A percentile compares a stretch with the other conserved stretches of the same genome.
phyloP scores from a whole-genome alignment of 2,888 invertebrate species.

The Caradrina clavipalpis region DNA sequence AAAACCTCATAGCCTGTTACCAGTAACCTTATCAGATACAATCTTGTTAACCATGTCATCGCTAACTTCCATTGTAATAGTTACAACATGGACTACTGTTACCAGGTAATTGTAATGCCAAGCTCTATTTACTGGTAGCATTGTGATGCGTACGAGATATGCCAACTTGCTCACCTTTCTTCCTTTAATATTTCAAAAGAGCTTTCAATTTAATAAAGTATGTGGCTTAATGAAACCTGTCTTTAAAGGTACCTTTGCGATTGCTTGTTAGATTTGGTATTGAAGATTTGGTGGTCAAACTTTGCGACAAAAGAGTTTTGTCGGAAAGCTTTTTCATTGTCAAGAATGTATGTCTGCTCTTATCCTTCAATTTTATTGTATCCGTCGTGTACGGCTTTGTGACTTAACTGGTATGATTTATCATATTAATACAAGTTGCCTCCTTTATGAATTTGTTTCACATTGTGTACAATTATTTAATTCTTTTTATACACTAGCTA shows the following conservation, averaged over 20 bases:
- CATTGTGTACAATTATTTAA: not conserved
- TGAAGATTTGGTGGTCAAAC: not conserved
- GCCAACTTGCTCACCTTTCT: constrained; percentile 83
- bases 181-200: constrained; percentile 71
- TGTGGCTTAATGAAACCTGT: constrained; percentile 47
- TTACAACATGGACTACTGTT: constrained; percentile 56
- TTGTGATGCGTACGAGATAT: constrained; percentile 82
- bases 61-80: constrained; percentile 55
- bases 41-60: constrained; percentile 59
- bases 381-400: not conserved
- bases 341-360: not conserved
- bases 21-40: constrained; percentile 50
- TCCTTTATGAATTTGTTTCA: not conserved
- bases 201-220: constrained; percentile 49
- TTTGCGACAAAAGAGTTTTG: not conserved
- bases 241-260: constrained; percentile 5
- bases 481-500: constrained; percentile 7
- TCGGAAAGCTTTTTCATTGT: not conserved
- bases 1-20: constrained; percentile 29
- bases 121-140: constrained; percentile 82
- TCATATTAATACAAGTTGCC: not conserved
- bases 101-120: constrained; percentile 73
- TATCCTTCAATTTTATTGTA: not conserved
- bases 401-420: not conserved
- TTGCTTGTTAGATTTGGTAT: constrained; percentile 4